Conservation (phyloP, 2,888 invertebrate species). For the Drosophila peninsularis region DNA sequence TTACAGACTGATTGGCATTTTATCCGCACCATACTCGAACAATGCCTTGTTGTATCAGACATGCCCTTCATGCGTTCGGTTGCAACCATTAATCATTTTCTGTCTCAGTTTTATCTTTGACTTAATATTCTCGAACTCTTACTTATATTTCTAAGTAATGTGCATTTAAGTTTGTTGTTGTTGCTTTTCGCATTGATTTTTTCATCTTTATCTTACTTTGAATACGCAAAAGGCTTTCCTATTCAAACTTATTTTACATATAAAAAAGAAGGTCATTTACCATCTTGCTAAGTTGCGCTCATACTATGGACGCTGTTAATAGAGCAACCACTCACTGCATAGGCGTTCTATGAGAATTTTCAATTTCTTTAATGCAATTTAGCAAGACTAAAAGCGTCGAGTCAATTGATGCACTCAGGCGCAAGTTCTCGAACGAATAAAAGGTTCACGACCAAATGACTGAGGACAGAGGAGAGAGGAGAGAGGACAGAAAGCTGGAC, state of each 20-base stretch:
- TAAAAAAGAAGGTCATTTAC: background rate
- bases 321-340: background rate
- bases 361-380: slow-evolving; percentile 65
- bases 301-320: background rate
- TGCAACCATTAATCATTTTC: slow-evolving; percentile 61
- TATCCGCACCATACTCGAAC: slow-evolving; percentile 29
- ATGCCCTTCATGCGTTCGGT: slow-evolving; percentile 21
- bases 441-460: slow-evolving; percentile 19
- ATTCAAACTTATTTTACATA: background rate
- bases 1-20: slow-evolving; percentile 24
- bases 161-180: slow-evolving; percentile 22
- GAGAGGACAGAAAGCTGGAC: slow-evolving; percentile 3
- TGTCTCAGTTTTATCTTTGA: slow-evolving; percentile 11
- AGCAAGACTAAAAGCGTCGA: slow-evolving; percentile 36
- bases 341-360: slow-evolving; percentile 13
- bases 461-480: background rate
- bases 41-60: slow-evolving; percentile 12
- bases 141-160: slow-evolving; percentile 19
- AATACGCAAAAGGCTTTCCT: no score
- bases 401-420: slow-evolving; percentile 73
- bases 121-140: slow-evolving; percentile 16
- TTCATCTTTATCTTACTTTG: background rate
- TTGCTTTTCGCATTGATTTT: background rate
- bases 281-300: background rate
- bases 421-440: slow-evolving; percentile 38